A percentile compares a stretch with the other conserved stretches of the same genome.
Conservation (phyloP, 2,797 vertebrate genomes). For the Propithecus deckenii region DNA sequence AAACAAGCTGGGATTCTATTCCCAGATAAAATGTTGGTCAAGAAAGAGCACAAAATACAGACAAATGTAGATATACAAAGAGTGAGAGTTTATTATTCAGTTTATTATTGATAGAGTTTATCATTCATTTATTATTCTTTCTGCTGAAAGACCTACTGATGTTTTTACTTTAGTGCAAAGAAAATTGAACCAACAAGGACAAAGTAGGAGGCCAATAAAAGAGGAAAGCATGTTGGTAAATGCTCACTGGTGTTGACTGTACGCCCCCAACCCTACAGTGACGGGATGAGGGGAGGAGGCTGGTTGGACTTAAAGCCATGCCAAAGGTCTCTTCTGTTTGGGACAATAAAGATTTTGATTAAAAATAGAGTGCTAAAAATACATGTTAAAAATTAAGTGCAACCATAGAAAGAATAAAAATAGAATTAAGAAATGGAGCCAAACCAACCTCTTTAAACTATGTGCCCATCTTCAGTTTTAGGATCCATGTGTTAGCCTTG, state of each 20-base stretch:
- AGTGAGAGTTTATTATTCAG: neutral
- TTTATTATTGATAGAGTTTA: neutral
- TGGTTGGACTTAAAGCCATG: neutral
- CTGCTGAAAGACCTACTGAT: neutral
- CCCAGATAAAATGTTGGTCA: neutral
- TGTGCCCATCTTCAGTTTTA: neutral
- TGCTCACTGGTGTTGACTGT: neutral
- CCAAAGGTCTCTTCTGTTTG: neutral
- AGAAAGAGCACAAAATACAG: neutral
- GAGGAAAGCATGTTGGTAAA: neutral
- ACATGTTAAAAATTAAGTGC: neutral
- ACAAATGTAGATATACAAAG: neutral
- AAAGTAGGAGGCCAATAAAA: neutral
- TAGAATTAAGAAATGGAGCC: neutral
- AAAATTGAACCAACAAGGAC: neutral
- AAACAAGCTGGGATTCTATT: conserved; percentile 8
- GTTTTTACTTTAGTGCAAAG: neutral
- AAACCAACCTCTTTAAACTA: neutral
- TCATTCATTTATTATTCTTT: conserved; percentile 16
- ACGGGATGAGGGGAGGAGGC: neutral
- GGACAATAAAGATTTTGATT: neutral
- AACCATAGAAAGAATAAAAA: neutral
- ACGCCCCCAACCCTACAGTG: neutral
- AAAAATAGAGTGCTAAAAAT: conserved; percentile 5
- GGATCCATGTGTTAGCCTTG: neutral